These are phyloP conservation scores for Agrochola lychnidis DNA, from an alignment of 2,888 invertebrate genomes.

Conservation along the genomic window DNA sequence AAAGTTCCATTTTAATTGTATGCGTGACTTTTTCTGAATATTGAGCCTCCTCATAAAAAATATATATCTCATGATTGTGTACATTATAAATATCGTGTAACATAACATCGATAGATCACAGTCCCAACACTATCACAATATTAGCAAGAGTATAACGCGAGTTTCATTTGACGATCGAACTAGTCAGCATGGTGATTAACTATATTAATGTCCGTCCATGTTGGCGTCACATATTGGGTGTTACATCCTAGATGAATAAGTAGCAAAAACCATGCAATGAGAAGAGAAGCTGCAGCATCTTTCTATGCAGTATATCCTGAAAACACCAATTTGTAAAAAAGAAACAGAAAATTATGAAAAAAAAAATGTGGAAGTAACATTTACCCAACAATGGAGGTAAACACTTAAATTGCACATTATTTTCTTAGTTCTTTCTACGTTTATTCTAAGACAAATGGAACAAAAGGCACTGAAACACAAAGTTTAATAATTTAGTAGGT, in stretches of 20 bases:
- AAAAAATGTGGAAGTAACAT: background rate
- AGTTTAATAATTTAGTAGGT: slow-evolving; percentile 10
- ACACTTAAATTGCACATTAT: background rate
- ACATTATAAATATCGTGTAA: background rate
- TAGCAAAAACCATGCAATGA: background rate
- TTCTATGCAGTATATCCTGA: background rate
- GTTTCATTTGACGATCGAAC: slow-evolving; percentile 59
- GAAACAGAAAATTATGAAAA: background rate
- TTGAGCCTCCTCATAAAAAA: too few relatives aligned
- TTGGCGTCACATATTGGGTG: slow-evolving; percentile 21
- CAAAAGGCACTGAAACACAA: slow-evolving; percentile 4
- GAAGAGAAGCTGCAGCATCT: background rate
- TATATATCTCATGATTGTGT: too few relatives aligned
- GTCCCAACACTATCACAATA: slow-evolving; percentile 38
- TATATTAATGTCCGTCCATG: slow-evolving; percentile 42
- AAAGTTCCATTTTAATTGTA: too few relatives aligned
- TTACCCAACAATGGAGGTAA: background rate
- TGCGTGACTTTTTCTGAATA: too few relatives aligned
- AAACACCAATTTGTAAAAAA: background rate
- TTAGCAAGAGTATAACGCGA: slow-evolving; percentile 50
- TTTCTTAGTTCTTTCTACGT: background rate
- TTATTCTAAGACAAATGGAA: slow-evolving; percentile 3
- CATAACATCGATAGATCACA: slow-evolving; percentile 25
- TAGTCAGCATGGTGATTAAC: slow-evolving; percentile 46
- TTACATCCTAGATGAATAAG: background rate